These are phyloP conservation scores for Diorhabda elongata DNA, from an alignment of 1,140 invertebrate species.

Conservation along the genomic window DNA sequence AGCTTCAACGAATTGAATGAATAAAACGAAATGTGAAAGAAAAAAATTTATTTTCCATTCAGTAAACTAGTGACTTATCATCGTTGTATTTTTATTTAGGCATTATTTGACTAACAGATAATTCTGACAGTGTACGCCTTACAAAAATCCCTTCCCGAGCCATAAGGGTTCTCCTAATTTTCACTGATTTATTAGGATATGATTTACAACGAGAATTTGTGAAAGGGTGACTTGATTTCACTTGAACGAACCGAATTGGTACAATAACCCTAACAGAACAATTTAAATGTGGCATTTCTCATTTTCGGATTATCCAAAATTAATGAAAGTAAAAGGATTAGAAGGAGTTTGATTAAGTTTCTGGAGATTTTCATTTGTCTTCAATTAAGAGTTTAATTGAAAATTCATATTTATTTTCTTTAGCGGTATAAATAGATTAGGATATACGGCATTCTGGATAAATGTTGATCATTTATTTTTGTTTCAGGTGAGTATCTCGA, in stretches of 20 bases:
- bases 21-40: too few species aligned
- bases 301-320: background rate
- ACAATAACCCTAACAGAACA: slow-evolving; percentile 1
- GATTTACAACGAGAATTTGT: background rate
- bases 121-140: too few species aligned
- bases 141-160: too few species aligned
- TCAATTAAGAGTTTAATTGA: background rate
- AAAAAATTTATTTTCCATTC: too few species aligned
- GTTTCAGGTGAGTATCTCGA: too few species aligned
- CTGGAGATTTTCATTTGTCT: background rate
- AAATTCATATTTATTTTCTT: background rate
- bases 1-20: too few species aligned
- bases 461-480: too few species aligned
- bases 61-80: too few species aligned
- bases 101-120: too few species aligned
- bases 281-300: slow-evolving; percentile 2
- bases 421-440: background rate
- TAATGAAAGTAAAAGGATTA: slow-evolving; percentile 1
- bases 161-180: background rate
- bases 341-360: slow-evolving; percentile 1
- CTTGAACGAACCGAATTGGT: background rate
- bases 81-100: too few species aligned
- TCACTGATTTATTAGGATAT: slow-evolving; percentile 2
- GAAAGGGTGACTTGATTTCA: background rate
- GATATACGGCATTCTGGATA: too few species aligned